Percentiles rank a stretch among this genome's conserved stretches.
phyloP scores from a whole-genome alignment of 2,888 invertebrate species.

The Mactromeris polynyma region DNA sequence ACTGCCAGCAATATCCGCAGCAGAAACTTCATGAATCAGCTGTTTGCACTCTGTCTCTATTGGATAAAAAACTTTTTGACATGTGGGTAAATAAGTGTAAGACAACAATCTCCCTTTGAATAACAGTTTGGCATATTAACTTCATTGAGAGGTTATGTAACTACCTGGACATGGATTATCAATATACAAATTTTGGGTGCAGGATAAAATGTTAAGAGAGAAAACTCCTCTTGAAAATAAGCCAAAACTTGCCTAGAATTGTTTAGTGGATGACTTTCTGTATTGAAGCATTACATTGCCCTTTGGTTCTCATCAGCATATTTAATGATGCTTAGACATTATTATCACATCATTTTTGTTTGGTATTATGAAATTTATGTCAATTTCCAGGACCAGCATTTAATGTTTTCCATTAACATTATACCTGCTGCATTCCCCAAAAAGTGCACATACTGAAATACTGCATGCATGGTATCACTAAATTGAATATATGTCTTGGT shows the following conservation, averaged over 20 bases:
- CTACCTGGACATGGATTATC: not conserved
- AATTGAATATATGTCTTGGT: no score
- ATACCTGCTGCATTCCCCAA: no score
- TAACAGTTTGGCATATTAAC: not conserved
- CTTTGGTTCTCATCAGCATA: no score
- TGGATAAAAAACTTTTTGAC: not conserved
- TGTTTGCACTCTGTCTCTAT: not conserved
- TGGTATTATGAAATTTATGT: no score
- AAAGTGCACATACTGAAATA: no score
- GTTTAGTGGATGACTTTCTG: not conserved
- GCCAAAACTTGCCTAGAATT: not conserved
- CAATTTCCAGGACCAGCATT: no score
- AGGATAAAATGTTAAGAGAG: not conserved
- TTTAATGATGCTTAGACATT: no score
- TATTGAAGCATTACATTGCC: no score
- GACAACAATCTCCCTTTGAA: not conserved
- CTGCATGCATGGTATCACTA: no score
- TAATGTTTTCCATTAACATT: no score
- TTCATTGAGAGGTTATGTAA: not conserved
- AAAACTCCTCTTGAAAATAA: not conserved
- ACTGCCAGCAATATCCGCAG: not conserved
- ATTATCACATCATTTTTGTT: no score
- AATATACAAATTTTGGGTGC: not conserved
- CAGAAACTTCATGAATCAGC: not conserved
- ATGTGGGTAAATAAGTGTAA: not conserved